Conservation (phyloP, 1,140 invertebrate genomes). For the Drosophila ercepeae region DNA sequence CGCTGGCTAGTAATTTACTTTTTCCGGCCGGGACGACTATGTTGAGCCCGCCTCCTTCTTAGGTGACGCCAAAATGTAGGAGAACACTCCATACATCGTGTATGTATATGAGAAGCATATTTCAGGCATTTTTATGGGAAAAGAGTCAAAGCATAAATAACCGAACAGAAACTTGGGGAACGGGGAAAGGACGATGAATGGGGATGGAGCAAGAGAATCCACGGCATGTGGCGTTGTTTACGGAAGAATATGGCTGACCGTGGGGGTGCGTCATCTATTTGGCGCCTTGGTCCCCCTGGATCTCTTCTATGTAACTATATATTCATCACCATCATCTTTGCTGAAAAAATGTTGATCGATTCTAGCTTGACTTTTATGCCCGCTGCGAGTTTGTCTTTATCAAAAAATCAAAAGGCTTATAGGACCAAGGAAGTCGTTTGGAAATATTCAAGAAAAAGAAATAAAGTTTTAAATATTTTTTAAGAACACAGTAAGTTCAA, state of each 20-base stretch:
- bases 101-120: constrained; percentile 72
- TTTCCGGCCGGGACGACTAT: constrained; percentile 6
- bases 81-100: constrained; percentile 29
- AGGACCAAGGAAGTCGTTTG: background rate
- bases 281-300: constrained; percentile 28
- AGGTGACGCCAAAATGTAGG: constrained; percentile 42
- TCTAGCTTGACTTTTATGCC: constrained; percentile 54
- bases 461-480: background rate
- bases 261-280: constrained; percentile 47
- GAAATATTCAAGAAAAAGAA: background rate
- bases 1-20: constrained; percentile 57
- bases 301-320: constrained; percentile 5
- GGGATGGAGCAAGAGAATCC: constrained; percentile 1
- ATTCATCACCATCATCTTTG: constrained; percentile 43
- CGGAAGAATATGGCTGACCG: constrained; percentile 46
- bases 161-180: constrained; percentile 3
- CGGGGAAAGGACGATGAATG: background rate
- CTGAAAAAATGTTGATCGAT: constrained; percentile 61
- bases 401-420: background rate
- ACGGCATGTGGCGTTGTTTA: constrained; percentile 55
- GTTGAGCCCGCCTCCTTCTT: constrained; percentile 30
- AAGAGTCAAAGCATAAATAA: constrained; percentile 19
- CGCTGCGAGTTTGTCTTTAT: constrained; percentile 19
- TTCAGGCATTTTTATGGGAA: constrained; percentile 66
- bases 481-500: background rate